Base-by-base conservation (phyloP, 1,140 invertebrate species). In the Sweltsa coloradensis region DNA sequence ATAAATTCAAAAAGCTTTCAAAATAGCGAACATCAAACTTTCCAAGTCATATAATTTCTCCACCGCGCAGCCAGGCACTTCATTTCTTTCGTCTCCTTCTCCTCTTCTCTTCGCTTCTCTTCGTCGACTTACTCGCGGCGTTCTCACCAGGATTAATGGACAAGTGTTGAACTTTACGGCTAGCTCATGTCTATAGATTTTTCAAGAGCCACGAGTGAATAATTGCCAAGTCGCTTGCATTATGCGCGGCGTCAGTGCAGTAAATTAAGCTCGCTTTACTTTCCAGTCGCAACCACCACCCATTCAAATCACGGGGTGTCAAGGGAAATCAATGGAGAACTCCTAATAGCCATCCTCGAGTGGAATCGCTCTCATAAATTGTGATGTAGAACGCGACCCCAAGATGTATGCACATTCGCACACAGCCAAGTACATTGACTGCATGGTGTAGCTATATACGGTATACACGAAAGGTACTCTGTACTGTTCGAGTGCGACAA, bases 131-230 rank as follows among this genome's bases (percentile, higher is more conserved):
- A 44, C 42, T 27, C 42, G 19, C 31, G 42, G 42, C 42, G 26
- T 44, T 27, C 31, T 44, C 42, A 44, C 21, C 42, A 31, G 43
- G 43, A 45, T 45, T 45, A 45, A 45, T 45, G 43, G 43, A 27
- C 26, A 34, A 21, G 26, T 45, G 43, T 34, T 45, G 27, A 45
- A 45, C 43, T 45, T 44, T 36, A 44, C 25, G 42, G 42, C 42
- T 44, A 24, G 42, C 42, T 19, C 42, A 44, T 44, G 42, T 44
- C 42, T 24, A 31, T 45, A 31, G 43, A 45, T 45, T 45, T 45
- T 45, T 45, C 43, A 34, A 26, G 27, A n/a, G n/a, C n/a, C n/a
- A n/a, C n/a, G n/a, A n/a, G n/a, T n/a, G n/a, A n/a, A n/a, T n/a
- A n/a, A n/a, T n/a, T n/a, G n/a, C n/a, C n/a, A n/a, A 45, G 36